These are phyloP conservation scores for Danionella dracula DNA, from an alignment of 2,797 vertebrate genomes.

Conservation along the genomic window DNA sequence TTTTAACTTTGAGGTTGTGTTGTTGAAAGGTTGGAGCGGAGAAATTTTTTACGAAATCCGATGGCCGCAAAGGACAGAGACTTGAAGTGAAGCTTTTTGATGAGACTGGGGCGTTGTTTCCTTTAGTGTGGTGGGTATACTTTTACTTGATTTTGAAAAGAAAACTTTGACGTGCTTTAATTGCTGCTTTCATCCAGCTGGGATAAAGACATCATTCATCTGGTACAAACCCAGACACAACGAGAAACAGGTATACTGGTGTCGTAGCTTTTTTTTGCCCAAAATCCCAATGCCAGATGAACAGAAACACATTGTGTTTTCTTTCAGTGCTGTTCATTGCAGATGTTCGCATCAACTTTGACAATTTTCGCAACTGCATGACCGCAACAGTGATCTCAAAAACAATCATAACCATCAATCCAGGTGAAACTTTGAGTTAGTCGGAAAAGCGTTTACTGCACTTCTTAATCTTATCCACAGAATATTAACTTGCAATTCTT, in stretches of 20 bases:
- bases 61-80: slow-evolving; percentile 86
- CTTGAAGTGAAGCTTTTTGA: slow-evolving; percentile 92
- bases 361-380: slow-evolving; percentile 90
- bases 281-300: too few species aligned
- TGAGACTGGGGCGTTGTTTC: slow-evolving; percentile 82
- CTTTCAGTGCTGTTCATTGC: slow-evolving; percentile 88
- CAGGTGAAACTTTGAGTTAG: too few species aligned
- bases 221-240: slow-evolving; percentile 81
- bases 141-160: not conserved
- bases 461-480: too few species aligned
- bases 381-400: slow-evolving; percentile 85
- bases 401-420: slow-evolving; percentile 91
- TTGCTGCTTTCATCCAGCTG: slow-evolving; percentile 75
- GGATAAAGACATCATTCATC: slow-evolving; percentile 89
- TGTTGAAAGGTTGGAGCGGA: slow-evolving; percentile 77
- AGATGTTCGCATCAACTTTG: slow-evolving; percentile 88
- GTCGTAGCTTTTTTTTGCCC: too few species aligned
- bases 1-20: not conserved
- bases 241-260: slow-evolving; percentile 84
- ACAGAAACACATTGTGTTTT: not conserved
- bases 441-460: too few species aligned
- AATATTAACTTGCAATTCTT: not conserved
- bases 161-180: not conserved
- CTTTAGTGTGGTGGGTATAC: slow-evolving; percentile 80
- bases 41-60: slow-evolving; percentile 85